Evolutionary conservation across 1,140 invertebrate genomes (phyloP).

Genomic region (Dreissena rostriformis): DNA sequence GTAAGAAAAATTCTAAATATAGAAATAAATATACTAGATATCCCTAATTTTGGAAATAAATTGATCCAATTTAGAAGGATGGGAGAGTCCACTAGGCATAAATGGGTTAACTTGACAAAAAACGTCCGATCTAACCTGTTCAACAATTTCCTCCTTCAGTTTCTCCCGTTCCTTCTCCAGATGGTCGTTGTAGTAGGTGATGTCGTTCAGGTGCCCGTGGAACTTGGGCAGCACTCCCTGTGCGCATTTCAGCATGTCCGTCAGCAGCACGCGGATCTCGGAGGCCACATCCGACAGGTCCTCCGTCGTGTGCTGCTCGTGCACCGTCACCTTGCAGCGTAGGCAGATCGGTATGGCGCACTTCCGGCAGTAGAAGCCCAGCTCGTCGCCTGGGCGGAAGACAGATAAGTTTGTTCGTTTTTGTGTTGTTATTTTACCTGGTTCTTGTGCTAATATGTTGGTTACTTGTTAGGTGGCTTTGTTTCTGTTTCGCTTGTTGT

Average conservation of each 20-base stretch:
- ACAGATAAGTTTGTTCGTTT: neutral
- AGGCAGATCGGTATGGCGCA: constrained; percentile 47
- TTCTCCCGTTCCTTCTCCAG: constrained; percentile 47
- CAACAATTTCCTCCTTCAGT: constrained; percentile 36
- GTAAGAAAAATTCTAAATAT: too few relatives aligned
- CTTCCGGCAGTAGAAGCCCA: constrained; percentile 52
- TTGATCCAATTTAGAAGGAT: too few relatives aligned
- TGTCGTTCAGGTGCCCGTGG: constrained; percentile 41
- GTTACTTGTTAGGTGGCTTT: neutral
- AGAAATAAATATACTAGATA: too few relatives aligned
- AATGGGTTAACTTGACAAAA: too few relatives aligned
- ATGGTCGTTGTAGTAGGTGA: constrained; percentile 45
- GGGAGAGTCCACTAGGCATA: too few relatives aligned
- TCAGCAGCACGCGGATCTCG: constrained; percentile 42
- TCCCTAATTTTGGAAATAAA: too few relatives aligned
- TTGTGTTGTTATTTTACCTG: neutral
- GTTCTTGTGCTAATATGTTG: neutral
- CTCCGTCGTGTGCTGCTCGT: constrained; percentile 47
- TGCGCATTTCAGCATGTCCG: constrained; percentile 46
- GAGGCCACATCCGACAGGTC: constrained; percentile 40
- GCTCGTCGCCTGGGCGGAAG: constrained; percentile 30
- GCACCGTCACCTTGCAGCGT: constrained; percentile 49
- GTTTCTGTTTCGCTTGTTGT: too few relatives aligned
- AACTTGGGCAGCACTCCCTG: constrained; percentile 49
- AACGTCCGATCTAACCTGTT: constrained; percentile 19